These are phyloP conservation scores for Orchesella flavescens DNA, from an alignment of 2,888 invertebrate species.

Conservation along the genomic window DNA sequence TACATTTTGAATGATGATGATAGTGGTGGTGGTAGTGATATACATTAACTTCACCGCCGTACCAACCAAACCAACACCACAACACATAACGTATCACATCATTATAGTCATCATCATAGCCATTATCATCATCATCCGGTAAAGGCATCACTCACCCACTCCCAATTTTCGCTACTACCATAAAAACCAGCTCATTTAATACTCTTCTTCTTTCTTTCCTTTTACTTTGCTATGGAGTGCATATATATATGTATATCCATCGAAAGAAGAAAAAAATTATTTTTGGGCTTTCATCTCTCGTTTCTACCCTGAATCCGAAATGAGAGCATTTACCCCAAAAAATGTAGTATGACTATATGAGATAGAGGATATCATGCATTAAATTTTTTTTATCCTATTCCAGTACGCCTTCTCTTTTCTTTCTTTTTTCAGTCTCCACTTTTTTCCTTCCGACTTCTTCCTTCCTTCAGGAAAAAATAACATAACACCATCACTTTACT, in stretches of 20 bases:
- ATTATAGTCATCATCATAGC: slow-evolving; percentile 9
- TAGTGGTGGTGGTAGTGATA: too few species aligned
- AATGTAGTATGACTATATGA: too few species aligned
- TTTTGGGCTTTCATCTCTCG: neutral
- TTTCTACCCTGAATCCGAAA: neutral
- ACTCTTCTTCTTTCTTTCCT: neutral
- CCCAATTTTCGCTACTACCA: slow-evolving; percentile 12
- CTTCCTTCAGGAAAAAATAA: neutral
- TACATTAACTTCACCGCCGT: too few species aligned
- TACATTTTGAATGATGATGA: too few species aligned
- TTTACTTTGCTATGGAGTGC: too few species aligned
- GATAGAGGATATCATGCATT: neutral
- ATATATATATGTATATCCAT: neutral
- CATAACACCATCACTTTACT: neutral
- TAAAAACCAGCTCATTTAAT: neutral
- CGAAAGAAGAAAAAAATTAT: neutral
- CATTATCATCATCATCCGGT: slow-evolving; percentile 10
- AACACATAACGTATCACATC: neutral
- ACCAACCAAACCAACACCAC: too few species aligned
- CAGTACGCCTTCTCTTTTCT: neutral
- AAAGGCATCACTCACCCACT: slow-evolving; percentile 15
- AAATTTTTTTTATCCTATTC: neutral
- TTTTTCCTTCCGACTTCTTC: slow-evolving; percentile 15
- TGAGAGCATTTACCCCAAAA: neutral
- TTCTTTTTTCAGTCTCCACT: neutral